Evolutionary conservation across 2,888 invertebrate species (phyloP).

Genomic region (Marronus borbonicus): DNA sequence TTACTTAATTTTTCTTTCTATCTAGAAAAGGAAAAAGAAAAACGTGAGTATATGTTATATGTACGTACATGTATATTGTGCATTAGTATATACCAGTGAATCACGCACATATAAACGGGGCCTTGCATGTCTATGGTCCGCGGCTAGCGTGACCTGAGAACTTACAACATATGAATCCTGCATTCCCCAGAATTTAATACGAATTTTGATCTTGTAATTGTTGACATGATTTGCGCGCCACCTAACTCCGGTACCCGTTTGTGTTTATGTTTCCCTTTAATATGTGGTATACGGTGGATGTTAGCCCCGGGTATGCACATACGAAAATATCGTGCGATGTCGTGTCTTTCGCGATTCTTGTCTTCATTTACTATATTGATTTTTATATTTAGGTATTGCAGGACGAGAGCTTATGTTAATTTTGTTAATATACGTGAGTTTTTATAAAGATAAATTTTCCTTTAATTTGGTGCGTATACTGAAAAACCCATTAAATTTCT

Average conservation of each 20-base stretch:
- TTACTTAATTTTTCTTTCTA: constrained; percentile 23
- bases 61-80: constrained; percentile 6
- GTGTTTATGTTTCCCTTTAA: constrained; percentile 48
- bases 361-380: constrained; percentile 24
- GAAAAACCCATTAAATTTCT: too few species aligned
- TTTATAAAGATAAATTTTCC: too few species aligned
- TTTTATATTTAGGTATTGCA: neutral
- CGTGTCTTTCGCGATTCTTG: constrained; percentile 3
- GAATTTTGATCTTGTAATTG: constrained; percentile 67
- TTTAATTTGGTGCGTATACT: too few species aligned
- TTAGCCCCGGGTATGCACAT: neutral
- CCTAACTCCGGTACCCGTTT: constrained; percentile 26
- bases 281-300: constrained; percentile 7
- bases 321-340: neutral
- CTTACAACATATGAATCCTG: constrained; percentile 63
- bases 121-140: constrained; percentile 53
- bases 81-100: constrained; percentile 14
- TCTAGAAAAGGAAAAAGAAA: constrained; percentile 7
- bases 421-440: too few species aligned
- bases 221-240: constrained; percentile 62
- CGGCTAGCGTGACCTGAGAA: constrained; percentile 57
- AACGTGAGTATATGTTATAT: constrained; percentile 38
- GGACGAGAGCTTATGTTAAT: neutral
- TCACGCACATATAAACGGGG: constrained; percentile 40
- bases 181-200: constrained; percentile 63